Conservation (phyloP, 2,113 vertebrate species). For the Columba livia region DNA sequence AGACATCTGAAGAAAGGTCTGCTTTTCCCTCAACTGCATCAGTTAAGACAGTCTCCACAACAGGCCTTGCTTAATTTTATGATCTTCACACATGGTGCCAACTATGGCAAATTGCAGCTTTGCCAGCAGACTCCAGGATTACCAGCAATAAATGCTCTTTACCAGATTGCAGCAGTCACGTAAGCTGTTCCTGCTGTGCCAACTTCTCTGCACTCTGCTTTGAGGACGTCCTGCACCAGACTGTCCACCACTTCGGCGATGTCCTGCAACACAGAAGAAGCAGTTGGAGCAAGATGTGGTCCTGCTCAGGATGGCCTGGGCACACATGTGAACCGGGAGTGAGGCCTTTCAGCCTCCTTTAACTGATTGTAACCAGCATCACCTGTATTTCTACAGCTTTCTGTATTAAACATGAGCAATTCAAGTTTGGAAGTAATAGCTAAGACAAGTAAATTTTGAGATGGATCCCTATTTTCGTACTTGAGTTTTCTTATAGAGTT, state of each 20-base stretch:
- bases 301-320: neutral
- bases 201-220: conserved; percentile 76
- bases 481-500: neutral
- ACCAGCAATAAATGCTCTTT: conserved; percentile 18
- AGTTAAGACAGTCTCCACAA: neutral
- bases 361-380: neutral
- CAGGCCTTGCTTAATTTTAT: neutral
- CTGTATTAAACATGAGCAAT: neutral
- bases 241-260: conserved; percentile 75
- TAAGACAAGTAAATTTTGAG: neutral
- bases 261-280: conserved; percentile 77
- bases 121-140: neutral
- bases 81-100: neutral
- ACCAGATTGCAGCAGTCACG: conserved; percentile 78
- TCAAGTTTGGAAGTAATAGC: neutral
- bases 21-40: neutral
- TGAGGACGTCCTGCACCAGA: conserved; percentile 83
- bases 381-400: neutral
- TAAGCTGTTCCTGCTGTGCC: conserved; percentile 74
- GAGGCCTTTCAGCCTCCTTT: neutral
- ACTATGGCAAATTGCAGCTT: neutral
- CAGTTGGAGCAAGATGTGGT: neutral
- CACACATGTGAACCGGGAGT: fast-evolving
- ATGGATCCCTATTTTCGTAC: neutral
- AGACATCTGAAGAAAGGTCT: neutral